Conservation (phyloP, 2,797 vertebrate genomes). For the Anisognathus igniventris region DNA sequence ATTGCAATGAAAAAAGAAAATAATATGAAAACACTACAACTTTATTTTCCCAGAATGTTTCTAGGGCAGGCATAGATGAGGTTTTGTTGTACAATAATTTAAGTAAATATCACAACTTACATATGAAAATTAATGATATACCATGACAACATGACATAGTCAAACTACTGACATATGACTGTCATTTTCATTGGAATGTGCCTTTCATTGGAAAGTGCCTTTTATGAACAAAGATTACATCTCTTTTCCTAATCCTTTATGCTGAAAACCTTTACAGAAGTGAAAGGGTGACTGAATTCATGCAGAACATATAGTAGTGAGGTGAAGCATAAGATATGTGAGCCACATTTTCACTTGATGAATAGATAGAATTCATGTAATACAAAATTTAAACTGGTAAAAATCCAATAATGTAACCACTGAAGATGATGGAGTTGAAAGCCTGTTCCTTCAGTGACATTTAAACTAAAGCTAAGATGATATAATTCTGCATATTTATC, state of each 20-base stretch:
- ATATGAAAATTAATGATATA: neutral
- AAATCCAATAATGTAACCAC: constrained; percentile 15
- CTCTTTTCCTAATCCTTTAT: constrained; percentile 6
- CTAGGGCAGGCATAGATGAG: neutral
- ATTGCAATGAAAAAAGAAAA: neutral
- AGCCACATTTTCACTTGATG: constrained; percentile 26
- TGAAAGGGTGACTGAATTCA: constrained; percentile 14
- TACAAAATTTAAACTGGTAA: constrained; percentile 17
- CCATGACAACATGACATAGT: neutral
- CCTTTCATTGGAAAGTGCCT: neutral
- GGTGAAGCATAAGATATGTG: neutral
- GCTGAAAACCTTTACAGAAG: neutral
- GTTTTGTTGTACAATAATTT: neutral
- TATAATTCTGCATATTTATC: neutral
- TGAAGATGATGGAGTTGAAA: constrained; percentile 30
- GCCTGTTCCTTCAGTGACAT: neutral
- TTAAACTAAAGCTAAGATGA: constrained; percentile 9
- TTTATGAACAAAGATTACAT: neutral
- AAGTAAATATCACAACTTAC: neutral
- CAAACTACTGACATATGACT: neutral
- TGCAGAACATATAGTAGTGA: neutral
- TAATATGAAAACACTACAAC: neutral
- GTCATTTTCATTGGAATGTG: neutral
- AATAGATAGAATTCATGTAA: constrained; percentile 31
- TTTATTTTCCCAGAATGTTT: neutral